phyloP scores from a whole-genome alignment of 2,888 invertebrate species.

The Eristalinus sepulchralis region DNA sequence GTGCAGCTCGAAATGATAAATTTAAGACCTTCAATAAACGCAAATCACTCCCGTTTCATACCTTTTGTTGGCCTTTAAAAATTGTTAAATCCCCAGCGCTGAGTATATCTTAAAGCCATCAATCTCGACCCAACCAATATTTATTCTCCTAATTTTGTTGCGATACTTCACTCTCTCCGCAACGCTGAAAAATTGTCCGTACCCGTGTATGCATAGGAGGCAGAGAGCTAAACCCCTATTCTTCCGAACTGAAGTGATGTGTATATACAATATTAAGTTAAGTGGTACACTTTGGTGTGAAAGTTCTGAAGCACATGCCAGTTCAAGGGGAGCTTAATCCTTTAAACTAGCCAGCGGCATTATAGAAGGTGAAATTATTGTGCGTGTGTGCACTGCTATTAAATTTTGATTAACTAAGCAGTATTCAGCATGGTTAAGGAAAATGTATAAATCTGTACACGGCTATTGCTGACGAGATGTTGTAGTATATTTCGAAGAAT shows the following conservation, averaged over 20 bases:
- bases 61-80: slow-evolving; percentile 22
- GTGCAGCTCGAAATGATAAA: slow-evolving; percentile 20
- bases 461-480: not conserved
- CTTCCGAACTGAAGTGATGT: not conserved
- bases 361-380: not conserved
- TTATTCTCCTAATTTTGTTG: slow-evolving; percentile 43
- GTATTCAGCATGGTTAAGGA: not conserved
- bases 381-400: not conserved
- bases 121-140: slow-evolving; percentile 45
- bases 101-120: slow-evolving; percentile 45
- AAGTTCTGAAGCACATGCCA: not conserved
- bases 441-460: not conserved
- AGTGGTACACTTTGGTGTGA: slow-evolving; percentile 29
- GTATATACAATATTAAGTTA: not conserved
- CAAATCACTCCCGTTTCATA: slow-evolving; percentile 28
- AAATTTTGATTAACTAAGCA: not conserved
- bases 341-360: not conserved
- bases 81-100: slow-evolving; percentile 25
- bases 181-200: not conserved
- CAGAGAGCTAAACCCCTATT: slow-evolving; percentile 5
- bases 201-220: not conserved
- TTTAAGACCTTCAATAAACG: slow-evolving; percentile 29
- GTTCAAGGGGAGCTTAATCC: not conserved
- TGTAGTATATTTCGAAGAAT: not conserved
- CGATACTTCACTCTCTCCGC: slow-evolving; percentile 20